These are phyloP conservation scores for Petrocephalus schoutedeni DNA, from an alignment of 2,797 vertebrate species.

Conservation along the genomic window DNA sequence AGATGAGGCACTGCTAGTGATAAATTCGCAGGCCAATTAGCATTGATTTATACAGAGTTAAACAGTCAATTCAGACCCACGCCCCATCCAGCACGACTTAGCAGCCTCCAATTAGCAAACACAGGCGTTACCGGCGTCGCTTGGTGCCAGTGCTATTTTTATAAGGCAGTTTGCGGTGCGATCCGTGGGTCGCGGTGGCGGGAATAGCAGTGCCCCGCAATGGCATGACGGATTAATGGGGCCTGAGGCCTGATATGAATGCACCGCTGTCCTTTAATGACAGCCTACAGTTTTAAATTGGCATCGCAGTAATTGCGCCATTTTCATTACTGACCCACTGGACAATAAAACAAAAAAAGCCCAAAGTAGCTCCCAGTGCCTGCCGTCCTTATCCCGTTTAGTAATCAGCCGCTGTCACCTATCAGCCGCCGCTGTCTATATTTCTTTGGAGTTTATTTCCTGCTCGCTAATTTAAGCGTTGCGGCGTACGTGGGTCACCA, in stretches of 20 bases:
- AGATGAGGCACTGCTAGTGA: neutral
- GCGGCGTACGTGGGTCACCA: neutral
- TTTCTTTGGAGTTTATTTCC: neutral
- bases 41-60: constrained; percentile 56
- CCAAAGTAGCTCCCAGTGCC: neutral
- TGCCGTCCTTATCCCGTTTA: neutral
- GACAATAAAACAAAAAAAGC: neutral
- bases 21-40: constrained; percentile 45
- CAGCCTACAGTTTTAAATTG: neutral
- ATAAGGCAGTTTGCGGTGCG: neutral
- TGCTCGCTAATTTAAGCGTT: neutral
- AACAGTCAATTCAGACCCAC: constrained; percentile 57
- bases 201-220: neutral
- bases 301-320: neutral
- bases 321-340: neutral
- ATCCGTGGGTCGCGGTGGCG: neutral
- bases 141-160: neutral
- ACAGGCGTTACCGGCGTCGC: constrained; percentile 53
- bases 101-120: constrained; percentile 63
- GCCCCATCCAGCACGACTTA: constrained; percentile 60
- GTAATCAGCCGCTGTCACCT: neutral
- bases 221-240: neutral
- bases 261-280: neutral
- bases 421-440: neutral
- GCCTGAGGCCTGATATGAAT: neutral